Base-by-base conservation (phyloP, 2,113 vertebrate species). In the Motacilla tschutschensis region DNA sequence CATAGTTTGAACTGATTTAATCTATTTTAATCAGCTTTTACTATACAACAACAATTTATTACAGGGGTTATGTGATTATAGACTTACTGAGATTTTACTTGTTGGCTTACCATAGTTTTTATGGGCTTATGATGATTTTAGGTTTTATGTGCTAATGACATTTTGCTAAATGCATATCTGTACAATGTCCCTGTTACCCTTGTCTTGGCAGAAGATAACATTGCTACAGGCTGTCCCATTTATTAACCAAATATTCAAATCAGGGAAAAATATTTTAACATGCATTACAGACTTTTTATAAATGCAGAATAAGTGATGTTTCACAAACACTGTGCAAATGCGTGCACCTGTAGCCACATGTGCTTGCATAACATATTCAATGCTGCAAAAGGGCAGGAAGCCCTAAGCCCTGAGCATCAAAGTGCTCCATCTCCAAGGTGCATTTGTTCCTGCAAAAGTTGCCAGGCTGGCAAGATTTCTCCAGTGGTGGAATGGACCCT, bases 21-120 rank as follows among this genome's bases (percentile, higher is more conserved):
- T 89, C 36, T 91, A 89, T 59, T 94, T 92, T 85, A 90, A 85
- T 92, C 85, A 90, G 51, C 28, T 89, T 93, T 90, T 74, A 85
- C 55, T 57, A 88, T 19, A 85, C 72, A 89, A 82, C 40, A 79
- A 17, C 36, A 85, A 93, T 93, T 93, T 92, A 85, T 79, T 87
- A 83, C 38, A 89, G 67, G 53, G 7, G 83, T 87, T 90, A 77
- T 70, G 53, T 71, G 47, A 89, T 92, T 65, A 73, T 29, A 79
- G 36, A 55, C 31, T 93, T 90, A 87, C 28, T 44, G 72, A 47
- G 57, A 86, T 74, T 91, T 91, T 53, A 71, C 62, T 80, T 79
- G 75, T 43, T 82, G 63, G 40, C 51, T 86, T 70, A 66, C 55
- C 31, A 72, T 76, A 88, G 67, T 87, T 92, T 93, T 88, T 87